Conservation (phyloP, 2,797 vertebrate species). For the Sebastes taczanowskii region DNA sequence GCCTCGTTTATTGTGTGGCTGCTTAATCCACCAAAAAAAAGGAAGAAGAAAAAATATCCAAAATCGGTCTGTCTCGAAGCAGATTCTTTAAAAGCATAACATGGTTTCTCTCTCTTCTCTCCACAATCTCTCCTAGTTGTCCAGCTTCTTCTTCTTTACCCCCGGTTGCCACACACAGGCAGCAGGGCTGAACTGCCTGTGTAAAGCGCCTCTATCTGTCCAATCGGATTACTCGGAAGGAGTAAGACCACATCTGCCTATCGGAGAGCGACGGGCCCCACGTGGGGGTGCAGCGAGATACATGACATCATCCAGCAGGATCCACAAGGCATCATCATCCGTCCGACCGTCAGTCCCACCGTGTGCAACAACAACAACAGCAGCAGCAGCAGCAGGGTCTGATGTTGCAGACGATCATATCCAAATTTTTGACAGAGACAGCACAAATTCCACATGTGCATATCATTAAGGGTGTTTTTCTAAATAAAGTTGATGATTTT, state of each 20-base stretch:
- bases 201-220: slow-evolving; percentile 86
- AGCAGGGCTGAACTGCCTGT: slow-evolving; percentile 85
- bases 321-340: slow-evolving; percentile 66
- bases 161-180: slow-evolving; percentile 88
- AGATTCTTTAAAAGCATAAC: slow-evolving; percentile 79
- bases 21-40: slow-evolving; percentile 70
- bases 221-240: slow-evolving; percentile 84
- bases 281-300: slow-evolving; percentile 84
- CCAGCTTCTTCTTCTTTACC: slow-evolving; percentile 57
- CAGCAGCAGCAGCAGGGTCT: slow-evolving; percentile 24
- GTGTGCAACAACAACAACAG: slow-evolving; percentile 48
- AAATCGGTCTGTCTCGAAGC: slow-evolving; percentile 70
- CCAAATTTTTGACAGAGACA: slow-evolving; percentile 48
- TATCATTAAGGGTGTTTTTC: slow-evolving; percentile 46
- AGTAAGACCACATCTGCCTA: slow-evolving; percentile 74
- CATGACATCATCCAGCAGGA: slow-evolving; percentile 76
- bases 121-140: slow-evolving; percentile 78
- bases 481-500: slow-evolving; percentile 54
- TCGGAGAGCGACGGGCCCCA: slow-evolving; percentile 82
- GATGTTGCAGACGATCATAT: slow-evolving; percentile 58
- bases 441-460: slow-evolving; percentile 47
- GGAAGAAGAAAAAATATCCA: slow-evolving; percentile 25
- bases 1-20: slow-evolving; percentile 25
- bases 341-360: slow-evolving; percentile 30
- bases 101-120: slow-evolving; percentile 69